Evolutionary conservation across 23 tunicate species (phyloP).

Genomic region (Ascidia mentula): DNA sequence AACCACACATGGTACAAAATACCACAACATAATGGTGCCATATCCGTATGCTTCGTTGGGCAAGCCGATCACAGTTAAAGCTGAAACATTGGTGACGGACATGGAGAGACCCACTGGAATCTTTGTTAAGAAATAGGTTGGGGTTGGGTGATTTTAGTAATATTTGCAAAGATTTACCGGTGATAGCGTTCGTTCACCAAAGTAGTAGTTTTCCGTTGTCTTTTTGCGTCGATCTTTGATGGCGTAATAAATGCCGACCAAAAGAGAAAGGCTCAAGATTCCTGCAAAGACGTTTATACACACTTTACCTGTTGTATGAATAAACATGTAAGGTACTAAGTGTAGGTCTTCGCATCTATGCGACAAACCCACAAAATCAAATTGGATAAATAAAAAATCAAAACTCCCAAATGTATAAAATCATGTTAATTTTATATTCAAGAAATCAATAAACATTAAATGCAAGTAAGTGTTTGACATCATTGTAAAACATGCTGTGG

Average conservation of each 20-base stretch:
- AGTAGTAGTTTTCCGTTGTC: constrained; percentile 17
- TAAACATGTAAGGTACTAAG: too few relatives aligned
- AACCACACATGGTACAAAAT: background rate
- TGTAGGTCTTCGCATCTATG: too few relatives aligned
- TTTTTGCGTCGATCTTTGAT: constrained; percentile 16
- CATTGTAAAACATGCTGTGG: too few relatives aligned
- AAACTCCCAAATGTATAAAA: too few relatives aligned
- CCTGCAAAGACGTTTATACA: background rate
- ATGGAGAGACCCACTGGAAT: constrained; percentile 29
- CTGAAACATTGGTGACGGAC: constrained; percentile 31
- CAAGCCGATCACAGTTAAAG: constrained; percentile 46
- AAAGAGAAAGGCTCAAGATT: background rate
- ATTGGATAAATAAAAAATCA: too few relatives aligned
- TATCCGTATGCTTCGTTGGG: constrained; percentile 30
- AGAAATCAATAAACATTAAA: too few relatives aligned
- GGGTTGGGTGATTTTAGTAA: background rate
- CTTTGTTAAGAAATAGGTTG: background rate
- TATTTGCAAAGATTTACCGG: background rate
- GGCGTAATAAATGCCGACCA: constrained; percentile 15
- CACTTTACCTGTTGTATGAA: too few relatives aligned
- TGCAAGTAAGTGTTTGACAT: too few relatives aligned
- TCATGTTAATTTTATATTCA: too few relatives aligned
- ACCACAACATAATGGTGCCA: constrained; percentile 20
- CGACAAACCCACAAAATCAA: too few relatives aligned
- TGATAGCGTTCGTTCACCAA: constrained; percentile 5